Evolutionary conservation across 1,140 invertebrate genomes (phyloP), one percentile per base, ranked within the genome.

Genomic region (Plodia interpunctella): DNA sequence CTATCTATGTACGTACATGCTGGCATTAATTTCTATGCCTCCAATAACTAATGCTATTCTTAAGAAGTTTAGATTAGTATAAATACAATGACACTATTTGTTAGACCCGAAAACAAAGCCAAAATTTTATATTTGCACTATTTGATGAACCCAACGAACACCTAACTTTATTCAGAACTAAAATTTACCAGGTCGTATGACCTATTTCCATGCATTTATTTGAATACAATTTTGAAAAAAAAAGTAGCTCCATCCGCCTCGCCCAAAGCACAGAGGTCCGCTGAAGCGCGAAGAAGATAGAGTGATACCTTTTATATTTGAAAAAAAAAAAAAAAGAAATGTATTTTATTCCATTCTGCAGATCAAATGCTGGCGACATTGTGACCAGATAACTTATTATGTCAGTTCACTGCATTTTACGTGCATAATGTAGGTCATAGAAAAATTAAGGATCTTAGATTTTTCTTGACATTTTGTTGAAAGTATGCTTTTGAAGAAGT

Each of bases 231-330:
- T 25, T 25, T 44, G 2, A 53, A 53, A n/a, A 17, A 11, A 17
- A 30, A 13, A 54, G 20, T 10, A 28, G 1, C 32, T 54, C 18
- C 11, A 49, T 15, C n/a, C 30, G 30, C 38, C 15, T n/a, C 13
- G 38, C 10, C 38, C 44, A 32, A 15, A 13, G 25, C 21, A 57
- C 32, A 57, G 15, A 30, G 15, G 56, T 30, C 49, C 44, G 15
- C 49, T 57, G 49, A 52, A 53, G 49, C 49, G 57, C 49, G 32
- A 59, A 38, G 10, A 21, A 51, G 54, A 44, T 55, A 55, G 30
- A 59, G 17, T 18, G 15, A 49, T 49, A 52, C 13, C 49, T 21
- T 59, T 52, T 59, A 38, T 18, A 38, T 35, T 59, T 59, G 19
- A 15, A 38, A 59, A 15, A 15, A 17, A 19, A n/a, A 13, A 57